Percentiles rank a stretch among this genome's conserved stretches.
Conservation (phyloP, 2,888 invertebrate genomes). For the Sepiola atlantica region DNA sequence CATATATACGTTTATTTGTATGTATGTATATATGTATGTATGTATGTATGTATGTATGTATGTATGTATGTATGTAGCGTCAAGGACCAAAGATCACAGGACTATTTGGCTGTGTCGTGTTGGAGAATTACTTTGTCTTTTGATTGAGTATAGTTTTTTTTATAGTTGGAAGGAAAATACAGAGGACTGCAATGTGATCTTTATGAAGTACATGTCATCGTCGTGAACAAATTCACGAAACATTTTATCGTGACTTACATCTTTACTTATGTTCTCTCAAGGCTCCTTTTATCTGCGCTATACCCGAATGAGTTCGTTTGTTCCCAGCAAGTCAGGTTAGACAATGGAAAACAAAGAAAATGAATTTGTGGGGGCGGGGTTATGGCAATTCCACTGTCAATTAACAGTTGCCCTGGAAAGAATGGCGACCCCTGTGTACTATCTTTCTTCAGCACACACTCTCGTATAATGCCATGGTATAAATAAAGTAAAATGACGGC, state of each 20-base stretch:
- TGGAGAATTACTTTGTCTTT: neutral
- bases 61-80: neutral
- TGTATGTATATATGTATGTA: neutral
- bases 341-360: neutral
- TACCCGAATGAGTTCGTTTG: neutral
- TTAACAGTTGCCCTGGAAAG: too few relatives aligned
- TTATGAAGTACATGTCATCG: neutral
- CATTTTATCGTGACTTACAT: neutral
- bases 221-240: too few relatives aligned
- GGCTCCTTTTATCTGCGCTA: neutral
- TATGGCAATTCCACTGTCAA: too few relatives aligned
- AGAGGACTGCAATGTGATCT: constrained; percentile 1
- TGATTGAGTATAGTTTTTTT: neutral
- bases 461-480: too few relatives aligned
- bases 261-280: neutral
- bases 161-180: constrained; percentile 1
- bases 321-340: neutral
- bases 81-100: neutral
- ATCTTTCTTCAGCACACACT: too few relatives aligned
- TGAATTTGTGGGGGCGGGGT: too few relatives aligned
- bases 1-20: neutral
- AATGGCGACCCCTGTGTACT: too few relatives aligned
- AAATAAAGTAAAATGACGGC: too few relatives aligned
- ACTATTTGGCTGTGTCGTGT: neutral
- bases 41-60: neutral